A percentile compares a stretch with the other conserved stretches of the same genome.
phyloP scores from a whole-genome alignment of 2,797 vertebrate genomes.

The Crax fasciolata region DNA sequence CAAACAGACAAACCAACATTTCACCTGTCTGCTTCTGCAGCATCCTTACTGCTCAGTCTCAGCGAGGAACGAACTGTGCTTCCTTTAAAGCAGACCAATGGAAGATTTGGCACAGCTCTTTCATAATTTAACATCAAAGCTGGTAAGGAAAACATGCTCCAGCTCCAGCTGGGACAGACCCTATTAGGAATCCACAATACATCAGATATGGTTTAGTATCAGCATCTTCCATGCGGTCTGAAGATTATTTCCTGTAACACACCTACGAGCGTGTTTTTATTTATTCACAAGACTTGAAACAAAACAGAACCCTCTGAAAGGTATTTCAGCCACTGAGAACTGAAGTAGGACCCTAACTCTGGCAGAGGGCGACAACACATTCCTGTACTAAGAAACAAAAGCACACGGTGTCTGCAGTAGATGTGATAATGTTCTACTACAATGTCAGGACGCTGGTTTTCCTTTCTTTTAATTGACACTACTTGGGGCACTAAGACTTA shows the following conservation, averaged over 20 bases:
- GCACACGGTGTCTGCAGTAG: neutral
- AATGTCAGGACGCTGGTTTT: neutral
- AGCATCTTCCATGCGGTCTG: neutral
- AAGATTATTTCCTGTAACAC: neutral
- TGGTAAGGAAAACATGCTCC: neutral
- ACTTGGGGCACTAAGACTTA: neutral
- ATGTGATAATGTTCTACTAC: neutral
- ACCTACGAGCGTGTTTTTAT: neutral
- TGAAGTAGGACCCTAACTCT: neutral
- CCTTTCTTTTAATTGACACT: neutral
- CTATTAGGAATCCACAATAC: neutral
- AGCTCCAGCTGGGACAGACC: neutral
- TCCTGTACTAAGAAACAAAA: neutral
- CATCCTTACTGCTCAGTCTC: neutral
- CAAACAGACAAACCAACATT: neutral
- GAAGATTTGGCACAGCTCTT: neutral
- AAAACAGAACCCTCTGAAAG: too few species aligned
- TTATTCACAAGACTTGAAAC: too few species aligned
- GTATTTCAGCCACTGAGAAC: neutral
- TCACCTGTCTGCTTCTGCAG: neutral
- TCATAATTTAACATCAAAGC: neutral
- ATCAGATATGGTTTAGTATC: neutral
- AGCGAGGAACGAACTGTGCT: neutral
- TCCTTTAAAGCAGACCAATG: neutral
- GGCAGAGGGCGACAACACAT: neutral